Conservation (phyloP, 92 coral and sea anemone species). For the Metridium senile region DNA sequence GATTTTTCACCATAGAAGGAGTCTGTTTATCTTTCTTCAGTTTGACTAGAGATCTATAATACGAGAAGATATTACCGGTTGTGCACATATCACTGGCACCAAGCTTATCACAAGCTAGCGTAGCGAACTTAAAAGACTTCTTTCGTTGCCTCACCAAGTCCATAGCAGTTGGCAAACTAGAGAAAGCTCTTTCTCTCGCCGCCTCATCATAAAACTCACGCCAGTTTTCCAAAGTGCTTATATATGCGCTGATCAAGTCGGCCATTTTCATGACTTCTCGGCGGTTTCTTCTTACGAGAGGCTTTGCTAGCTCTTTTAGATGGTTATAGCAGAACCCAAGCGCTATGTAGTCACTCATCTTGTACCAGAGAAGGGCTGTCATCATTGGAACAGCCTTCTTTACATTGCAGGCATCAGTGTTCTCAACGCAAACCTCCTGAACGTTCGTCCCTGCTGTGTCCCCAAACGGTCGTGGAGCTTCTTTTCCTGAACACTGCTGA, state of each 20-base stretch:
- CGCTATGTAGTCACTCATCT: slow-evolving; percentile 44
- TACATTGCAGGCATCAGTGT: slow-evolving; percentile 44
- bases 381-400: slow-evolving; percentile 55
- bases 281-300: slow-evolving; percentile 32
- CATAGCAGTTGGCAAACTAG: slow-evolving; percentile 39
- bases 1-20: slow-evolving; percentile 35
- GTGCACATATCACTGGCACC: slow-evolving; percentile 30
- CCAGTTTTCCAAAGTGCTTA: slow-evolving; percentile 44
- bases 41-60: slow-evolving; percentile 41
- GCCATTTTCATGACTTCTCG: slow-evolving; percentile 54
- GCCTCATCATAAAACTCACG: slow-evolving; percentile 40
- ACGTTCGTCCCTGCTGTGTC: slow-evolving; percentile 35
- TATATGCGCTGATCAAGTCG: slow-evolving; percentile 31
- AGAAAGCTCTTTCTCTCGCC: slow-evolving; percentile 29
- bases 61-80: slow-evolving; percentile 11
- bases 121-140: not conserved
- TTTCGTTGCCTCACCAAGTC: slow-evolving; percentile 32
- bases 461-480: slow-evolving; percentile 34
- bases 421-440: slow-evolving; percentile 35
- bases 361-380: slow-evolving; percentile 67
- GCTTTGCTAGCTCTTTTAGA: slow-evolving; percentile 5
- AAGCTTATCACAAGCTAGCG: slow-evolving; percentile 33
- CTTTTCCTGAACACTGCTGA: slow-evolving; percentile 22
- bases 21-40: slow-evolving; percentile 31
- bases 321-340: slow-evolving; percentile 36